phyloP scores from a whole-genome alignment of 2,797 vertebrate genomes.

The Pteronotus mesoamericanus region DNA sequence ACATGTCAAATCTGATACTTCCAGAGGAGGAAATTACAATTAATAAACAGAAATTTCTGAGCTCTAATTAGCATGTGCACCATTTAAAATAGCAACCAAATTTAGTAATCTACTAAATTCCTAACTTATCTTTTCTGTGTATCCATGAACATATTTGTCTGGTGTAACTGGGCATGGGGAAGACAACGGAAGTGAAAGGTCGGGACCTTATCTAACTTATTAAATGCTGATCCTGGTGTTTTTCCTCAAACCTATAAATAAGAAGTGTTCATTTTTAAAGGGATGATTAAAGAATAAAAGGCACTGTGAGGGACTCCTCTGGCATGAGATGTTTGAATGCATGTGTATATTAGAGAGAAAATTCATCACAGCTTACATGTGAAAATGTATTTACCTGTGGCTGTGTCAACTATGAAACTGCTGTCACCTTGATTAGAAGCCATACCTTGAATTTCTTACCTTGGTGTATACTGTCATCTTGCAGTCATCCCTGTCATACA shows the following conservation, averaged over 20 bases:
- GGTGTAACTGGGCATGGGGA: background rate
- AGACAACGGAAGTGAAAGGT: background rate
- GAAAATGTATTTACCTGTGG: background rate
- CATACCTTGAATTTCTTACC: background rate
- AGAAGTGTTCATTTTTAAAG: slow-evolving; percentile 2
- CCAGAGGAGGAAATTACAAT: background rate
- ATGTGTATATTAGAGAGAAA: background rate
- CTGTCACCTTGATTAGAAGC: background rate
- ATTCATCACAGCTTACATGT: background rate
- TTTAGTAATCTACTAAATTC: background rate
- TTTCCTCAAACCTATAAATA: background rate
- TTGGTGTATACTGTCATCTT: background rate
- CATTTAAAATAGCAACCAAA: slow-evolving; percentile 1
- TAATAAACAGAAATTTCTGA: background rate
- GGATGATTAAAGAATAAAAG: background rate
- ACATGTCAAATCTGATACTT: background rate
- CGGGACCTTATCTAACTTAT: background rate
- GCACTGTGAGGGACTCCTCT: background rate
- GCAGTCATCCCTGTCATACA: background rate
- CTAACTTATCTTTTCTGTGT: background rate
- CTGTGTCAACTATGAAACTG: background rate
- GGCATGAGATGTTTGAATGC: background rate
- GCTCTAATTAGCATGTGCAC: background rate
- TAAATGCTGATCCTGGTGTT: background rate
- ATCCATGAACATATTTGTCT: background rate